Conservation (phyloP, 2,888 invertebrate species). For the Operophtera brumata region DNA sequence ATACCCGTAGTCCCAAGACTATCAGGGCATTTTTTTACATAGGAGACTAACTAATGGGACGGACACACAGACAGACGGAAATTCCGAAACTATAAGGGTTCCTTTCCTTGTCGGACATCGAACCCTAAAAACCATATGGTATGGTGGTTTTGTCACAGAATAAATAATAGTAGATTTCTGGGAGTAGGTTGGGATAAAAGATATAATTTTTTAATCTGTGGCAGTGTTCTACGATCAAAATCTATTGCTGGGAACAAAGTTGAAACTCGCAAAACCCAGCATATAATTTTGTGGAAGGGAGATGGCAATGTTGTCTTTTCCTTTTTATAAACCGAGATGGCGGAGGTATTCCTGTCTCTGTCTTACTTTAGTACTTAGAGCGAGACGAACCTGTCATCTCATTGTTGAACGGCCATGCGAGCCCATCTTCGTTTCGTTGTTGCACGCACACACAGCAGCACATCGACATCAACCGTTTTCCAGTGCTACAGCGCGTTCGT, state of each 20-base stretch:
- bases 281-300: conserved; percentile 32
- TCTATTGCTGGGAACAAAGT: neutral
- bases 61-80: too few species aligned
- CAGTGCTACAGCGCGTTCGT: conserved; percentile 78
- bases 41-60: too few species aligned
- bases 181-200: too few species aligned
- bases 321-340: conserved; percentile 41
- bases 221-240: too few species aligned
- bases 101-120: too few species aligned
- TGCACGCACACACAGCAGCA: conserved; percentile 75
- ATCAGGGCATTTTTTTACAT: too few species aligned
- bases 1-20: too few species aligned
- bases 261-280: conserved; percentile 22
- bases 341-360: conserved; percentile 50
- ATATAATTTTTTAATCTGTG: too few species aligned
- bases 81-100: too few species aligned
- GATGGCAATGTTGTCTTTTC: conserved; percentile 31
- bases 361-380: conserved; percentile 46
- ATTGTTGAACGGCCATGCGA: conserved; percentile 58
- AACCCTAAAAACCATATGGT: too few species aligned
- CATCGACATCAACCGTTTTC: conserved; percentile 77
- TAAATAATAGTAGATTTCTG: too few species aligned
- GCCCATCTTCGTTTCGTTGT: conserved; percentile 44
- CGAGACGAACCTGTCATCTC: conserved; percentile 35
- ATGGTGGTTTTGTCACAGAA: too few species aligned